These are phyloP conservation scores for Platanista minor DNA, from an alignment of 2,113 vertebrate genomes.

Conservation along the genomic window DNA sequence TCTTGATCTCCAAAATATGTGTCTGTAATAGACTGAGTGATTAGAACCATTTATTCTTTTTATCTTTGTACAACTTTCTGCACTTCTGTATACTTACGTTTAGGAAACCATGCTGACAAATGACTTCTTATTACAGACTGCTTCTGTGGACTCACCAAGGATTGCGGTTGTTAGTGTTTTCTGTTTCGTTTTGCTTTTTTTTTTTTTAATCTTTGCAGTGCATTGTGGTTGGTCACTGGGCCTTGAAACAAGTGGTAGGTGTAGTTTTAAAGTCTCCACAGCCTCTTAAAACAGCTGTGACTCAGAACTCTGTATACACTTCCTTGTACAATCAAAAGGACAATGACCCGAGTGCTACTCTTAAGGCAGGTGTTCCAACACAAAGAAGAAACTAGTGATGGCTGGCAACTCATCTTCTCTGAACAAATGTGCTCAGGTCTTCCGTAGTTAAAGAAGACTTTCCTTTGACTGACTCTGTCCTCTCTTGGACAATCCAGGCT, in stretches of 20 bases:
- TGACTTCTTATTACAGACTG: neutral
- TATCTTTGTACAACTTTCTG: neutral
- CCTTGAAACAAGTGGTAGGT: neutral
- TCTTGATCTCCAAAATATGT: neutral
- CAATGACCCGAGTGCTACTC: neutral
- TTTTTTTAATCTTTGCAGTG: neutral
- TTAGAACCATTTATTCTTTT: neutral
- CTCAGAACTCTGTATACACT: neutral
- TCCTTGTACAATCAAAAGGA: neutral
- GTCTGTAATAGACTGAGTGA: neutral
- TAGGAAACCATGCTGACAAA: neutral
- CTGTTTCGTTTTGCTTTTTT: neutral
- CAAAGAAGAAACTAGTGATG: neutral
- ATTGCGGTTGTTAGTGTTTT: neutral
- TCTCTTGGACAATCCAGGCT: neutral
- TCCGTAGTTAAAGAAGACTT: neutral
- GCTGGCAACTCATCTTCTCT: neutral
- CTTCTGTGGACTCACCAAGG: neutral
- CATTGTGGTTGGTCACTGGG: neutral
- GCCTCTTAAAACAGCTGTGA: neutral
- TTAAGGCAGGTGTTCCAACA: neutral
- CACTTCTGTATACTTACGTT: neutral
- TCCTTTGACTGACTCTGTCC: neutral
- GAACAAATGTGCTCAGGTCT: neutral
- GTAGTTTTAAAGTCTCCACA: neutral